Base-by-base conservation (phyloP, 2,888 invertebrate species). In the Augochlorella aurata region DNA sequence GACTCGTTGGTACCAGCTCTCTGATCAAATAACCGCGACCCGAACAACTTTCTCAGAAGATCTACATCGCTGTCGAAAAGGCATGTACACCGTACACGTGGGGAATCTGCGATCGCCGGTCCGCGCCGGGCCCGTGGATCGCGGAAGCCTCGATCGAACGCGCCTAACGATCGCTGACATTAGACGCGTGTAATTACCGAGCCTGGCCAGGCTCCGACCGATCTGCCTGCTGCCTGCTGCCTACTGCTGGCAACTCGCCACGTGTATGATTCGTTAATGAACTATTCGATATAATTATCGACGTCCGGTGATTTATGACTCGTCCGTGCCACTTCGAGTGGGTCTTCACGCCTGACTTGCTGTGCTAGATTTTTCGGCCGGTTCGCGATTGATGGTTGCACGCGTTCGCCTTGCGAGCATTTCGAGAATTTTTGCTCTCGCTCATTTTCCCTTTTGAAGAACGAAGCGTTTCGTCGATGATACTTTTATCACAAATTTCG, bases 1-100 rank as follows among this genome's bases (percentile, higher is more conserved):
- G 89, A 87, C 88, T 88, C 87, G 87, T 84, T 73, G 79, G 81
- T 88, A 86, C 77, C 77, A 81, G 78, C 29, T 78, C 85, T 87
- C 89, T 86, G 88, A 88, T 88, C 88, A 88, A 88, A 89, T 84
- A 88, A 88, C 77, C 80, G 61, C 77, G 78, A 79, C 72, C 69
- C 74, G 75, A 76, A 83, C 85, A 83, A 85, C 88, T 87, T 87
- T 85, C 83, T 87, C 74, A 73, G 44, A 24, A 65, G 77, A 77
- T 76, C 82, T 71, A 50, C 73, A 69, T 70, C 70, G 63, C 67
- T 58, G 78, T 63, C 78, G 83, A 82, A 83, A 83, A 71, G 78
- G 58, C 70, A 74, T 76, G 82, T 63, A 54, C 70, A 0, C 45
- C 58, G 74, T 50, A 24, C 29, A 63, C n/a, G 16, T 21, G 68